Percentiles rank a stretch among this genome's conserved stretches.
Conservation (phyloP, 2,888 invertebrate genomes). For the Hedya salicella region DNA sequence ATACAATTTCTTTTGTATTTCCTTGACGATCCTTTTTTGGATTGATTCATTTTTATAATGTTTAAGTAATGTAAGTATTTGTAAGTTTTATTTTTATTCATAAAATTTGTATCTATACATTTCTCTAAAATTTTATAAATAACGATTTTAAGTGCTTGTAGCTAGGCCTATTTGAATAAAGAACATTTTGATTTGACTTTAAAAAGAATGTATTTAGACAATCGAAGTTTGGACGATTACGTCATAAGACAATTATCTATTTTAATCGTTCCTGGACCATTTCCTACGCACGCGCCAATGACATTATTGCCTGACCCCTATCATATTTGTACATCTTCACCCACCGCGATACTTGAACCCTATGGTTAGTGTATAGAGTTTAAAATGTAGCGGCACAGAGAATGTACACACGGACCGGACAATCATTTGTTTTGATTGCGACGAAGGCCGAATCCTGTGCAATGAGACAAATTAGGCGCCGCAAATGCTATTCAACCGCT, state of each 20-base stretch:
- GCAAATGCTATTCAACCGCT: not conserved
- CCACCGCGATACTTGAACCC: not conserved
- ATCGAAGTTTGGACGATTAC: not conserved
- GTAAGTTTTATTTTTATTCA: too few species aligned
- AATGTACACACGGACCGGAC: not conserved
- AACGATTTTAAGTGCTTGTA: too few species aligned
- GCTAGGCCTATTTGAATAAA: too few species aligned
- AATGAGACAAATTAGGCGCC: not conserved
- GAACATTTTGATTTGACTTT: too few species aligned
- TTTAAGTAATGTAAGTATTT: too few species aligned
- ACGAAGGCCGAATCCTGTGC: constrained; percentile 20
- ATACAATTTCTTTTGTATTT: too few species aligned
- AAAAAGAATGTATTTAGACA: too few species aligned
- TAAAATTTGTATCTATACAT: too few species aligned
- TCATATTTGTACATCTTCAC: constrained; percentile 1
- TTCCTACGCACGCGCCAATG: constrained; percentile 1
- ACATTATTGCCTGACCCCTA: constrained; percentile 22
- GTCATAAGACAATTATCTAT: not conserved
- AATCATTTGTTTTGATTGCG: constrained; percentile 23
- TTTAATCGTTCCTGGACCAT: constrained; percentile 9
- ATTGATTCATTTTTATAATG: too few species aligned
- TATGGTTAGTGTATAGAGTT: not conserved
- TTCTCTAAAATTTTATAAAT: too few species aligned
- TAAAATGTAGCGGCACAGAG: not conserved
- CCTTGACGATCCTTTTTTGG: too few species aligned